Evolutionary conservation across 2,797 vertebrate genomes (phyloP), one percentile per base, ranked within the genome.

Genomic region (Todus mexicanus): DNA sequence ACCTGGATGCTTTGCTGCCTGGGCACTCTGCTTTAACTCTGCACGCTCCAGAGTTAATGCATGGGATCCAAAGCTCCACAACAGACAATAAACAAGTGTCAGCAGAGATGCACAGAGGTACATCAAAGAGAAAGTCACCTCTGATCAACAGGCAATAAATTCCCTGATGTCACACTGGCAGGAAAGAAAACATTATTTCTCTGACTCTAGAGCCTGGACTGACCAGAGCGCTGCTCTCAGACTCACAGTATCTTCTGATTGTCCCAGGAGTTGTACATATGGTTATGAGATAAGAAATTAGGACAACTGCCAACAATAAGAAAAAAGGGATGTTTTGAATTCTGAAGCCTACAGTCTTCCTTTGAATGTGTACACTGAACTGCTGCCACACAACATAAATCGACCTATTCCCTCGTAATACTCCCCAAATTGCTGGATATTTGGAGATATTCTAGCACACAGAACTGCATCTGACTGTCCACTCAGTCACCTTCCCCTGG

Each of bases 231-330:
- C 50, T 65, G 61, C 43, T 59, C 43, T n/a, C 1, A 0, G 35
- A 73, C 37, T 27, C 65, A 43, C 25, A 77, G 45, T 37, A 79
- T 51, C 70, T 90, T 68, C 70, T 73, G 56, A 75, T 51, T 23
- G 43, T 63, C 50, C 43, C 76, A 85, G 91, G 57, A 92, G 70
- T 31, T 29, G 48, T 16, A 47, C 43, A 18, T 37, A 56, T 29
- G 22, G 71, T 60, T 33, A 75, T 1, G 29, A 93, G 93, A 95
- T 95, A 95, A 96, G 90, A 69, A 68, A 38, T 45, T 9, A 88
- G 92, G 89, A 88, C 5, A 10, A 42, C 33, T 1, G 86, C 94
- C 95, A 96, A 92, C 29, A 82, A 82, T 40, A 82, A 91, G 83
- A 69, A 31, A 80, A 73, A 47, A 57, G 9, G 65, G 51, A 90